A percentile compares a stretch with the other conserved stretches of the same genome.
These are phyloP conservation scores for Melieria picta DNA, from an alignment of 2,888 invertebrate genomes.

Conservation along the genomic window DNA sequence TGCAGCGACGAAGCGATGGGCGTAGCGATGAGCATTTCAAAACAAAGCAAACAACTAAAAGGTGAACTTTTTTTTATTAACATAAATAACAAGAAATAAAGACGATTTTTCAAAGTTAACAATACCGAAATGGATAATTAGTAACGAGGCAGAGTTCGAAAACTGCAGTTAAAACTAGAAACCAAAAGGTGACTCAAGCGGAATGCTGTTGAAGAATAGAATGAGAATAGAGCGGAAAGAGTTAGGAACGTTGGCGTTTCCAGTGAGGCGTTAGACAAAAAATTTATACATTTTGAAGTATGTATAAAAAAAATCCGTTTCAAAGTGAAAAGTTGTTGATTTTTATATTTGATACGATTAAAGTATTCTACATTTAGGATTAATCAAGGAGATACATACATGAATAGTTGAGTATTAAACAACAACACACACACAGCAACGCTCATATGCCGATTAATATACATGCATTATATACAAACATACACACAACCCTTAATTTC, in stretches of 20 bases:
- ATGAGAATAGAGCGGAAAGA: slow-evolving; percentile 32
- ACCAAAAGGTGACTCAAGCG: slow-evolving; percentile 41
- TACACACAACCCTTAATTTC: background rate
- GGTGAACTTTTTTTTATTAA: background rate
- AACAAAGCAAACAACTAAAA: background rate
- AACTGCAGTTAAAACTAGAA: slow-evolving; percentile 44
- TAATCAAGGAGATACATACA: slow-evolving; percentile 1
- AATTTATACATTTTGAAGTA: slow-evolving; percentile 41
- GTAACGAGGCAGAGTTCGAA: slow-evolving; percentile 33
- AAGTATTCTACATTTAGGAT: slow-evolving; percentile 42
- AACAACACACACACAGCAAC: background rate
- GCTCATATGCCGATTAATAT: background rate
- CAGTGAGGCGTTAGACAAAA: slow-evolving; percentile 30
- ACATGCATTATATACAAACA: slow-evolving; percentile 3
- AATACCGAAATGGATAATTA: slow-evolving; percentile 49
- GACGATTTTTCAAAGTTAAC: slow-evolving; percentile 59
- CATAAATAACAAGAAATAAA: slow-evolving; percentile 39
- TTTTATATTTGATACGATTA: slow-evolving; percentile 67
- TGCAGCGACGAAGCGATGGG: background rate
- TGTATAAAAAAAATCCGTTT: slow-evolving; percentile 44
- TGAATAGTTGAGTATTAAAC: background rate
- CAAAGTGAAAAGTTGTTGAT: slow-evolving; percentile 63
- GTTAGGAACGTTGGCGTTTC: slow-evolving; percentile 33
- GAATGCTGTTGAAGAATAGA: slow-evolving; percentile 24
- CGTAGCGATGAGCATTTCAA: slow-evolving; percentile 10